Evolutionary conservation across 2,797 vertebrate genomes (phyloP).

Genomic region (Numenius phaeopus): DNA sequence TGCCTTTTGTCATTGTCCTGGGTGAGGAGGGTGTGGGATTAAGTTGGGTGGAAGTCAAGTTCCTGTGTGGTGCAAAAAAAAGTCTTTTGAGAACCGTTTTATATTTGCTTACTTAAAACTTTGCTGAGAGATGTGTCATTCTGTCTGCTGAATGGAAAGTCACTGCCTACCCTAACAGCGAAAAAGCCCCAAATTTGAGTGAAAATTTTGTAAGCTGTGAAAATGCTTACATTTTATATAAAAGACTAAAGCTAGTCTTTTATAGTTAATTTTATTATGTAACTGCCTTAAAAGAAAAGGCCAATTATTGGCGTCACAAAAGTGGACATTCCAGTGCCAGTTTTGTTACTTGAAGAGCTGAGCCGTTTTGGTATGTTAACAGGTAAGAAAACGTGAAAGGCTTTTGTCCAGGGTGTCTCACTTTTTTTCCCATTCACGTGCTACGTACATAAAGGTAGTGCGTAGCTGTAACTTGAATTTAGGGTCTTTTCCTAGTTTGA

Average conservation of each 20-base stretch:
- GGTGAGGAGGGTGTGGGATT: not conserved
- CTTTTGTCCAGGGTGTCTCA: not conserved
- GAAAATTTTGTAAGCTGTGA: not conserved
- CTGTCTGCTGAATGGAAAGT: not conserved
- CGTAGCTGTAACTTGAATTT: not conserved
- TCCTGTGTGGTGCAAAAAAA: not conserved
- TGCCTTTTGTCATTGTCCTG: not conserved
- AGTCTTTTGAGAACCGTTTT: not conserved
- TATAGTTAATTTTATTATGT: not conserved
- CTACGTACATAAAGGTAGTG: not conserved
- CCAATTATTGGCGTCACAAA: not conserved
- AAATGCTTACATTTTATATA: no score
- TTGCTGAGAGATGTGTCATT: fast-evolving
- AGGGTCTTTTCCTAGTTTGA: not conserved
- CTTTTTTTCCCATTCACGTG: not conserved
- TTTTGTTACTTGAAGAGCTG: not conserved
- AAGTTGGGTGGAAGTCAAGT: not conserved
- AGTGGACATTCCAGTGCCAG: not conserved
- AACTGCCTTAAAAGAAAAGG: not conserved
- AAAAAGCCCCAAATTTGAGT: not conserved
- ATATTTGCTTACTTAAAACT: not conserved
- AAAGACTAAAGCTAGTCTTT: not conserved
- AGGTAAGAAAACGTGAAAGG: not conserved
- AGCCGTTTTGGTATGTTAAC: not conserved
- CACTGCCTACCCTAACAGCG: not conserved